Conservation (phyloP, 2,888 invertebrate genomes). For the Orchesellides sinensis region DNA sequence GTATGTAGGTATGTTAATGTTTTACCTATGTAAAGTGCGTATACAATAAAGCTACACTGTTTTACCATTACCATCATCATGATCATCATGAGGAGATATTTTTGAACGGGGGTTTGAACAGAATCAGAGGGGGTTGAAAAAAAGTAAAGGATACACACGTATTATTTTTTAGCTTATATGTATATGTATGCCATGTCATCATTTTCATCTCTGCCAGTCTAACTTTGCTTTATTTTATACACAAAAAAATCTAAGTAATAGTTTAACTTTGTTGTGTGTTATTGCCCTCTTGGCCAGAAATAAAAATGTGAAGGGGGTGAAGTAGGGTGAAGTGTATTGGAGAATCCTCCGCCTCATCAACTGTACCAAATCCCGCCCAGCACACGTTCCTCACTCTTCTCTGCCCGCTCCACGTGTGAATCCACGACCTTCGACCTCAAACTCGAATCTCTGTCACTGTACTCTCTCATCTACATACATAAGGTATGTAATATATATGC, state of each 20-base stretch:
- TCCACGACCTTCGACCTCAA: conserved; percentile 74
- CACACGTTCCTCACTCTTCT: conserved; percentile 67
- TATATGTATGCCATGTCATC: not conserved
- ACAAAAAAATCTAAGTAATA: not conserved
- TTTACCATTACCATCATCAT: not conserved
- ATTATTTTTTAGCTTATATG: not conserved
- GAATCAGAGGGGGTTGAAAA: conserved; percentile 31
- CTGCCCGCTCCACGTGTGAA: conserved; percentile 73
- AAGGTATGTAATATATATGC: not conserved
- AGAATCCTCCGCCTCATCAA: conserved; percentile 62
- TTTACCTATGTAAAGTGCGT: not conserved
- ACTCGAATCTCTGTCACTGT: conserved; percentile 68
- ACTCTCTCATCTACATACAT: conserved; percentile 64
- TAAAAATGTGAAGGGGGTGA: conserved; percentile 55
- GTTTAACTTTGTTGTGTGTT: conserved; percentile 29
- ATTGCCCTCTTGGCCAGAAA: conserved; percentile 39
- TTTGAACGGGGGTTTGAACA: conserved; percentile 38
- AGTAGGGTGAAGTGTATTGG: conserved; percentile 33
- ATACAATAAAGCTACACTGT: not conserved
- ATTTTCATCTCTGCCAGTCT: not conserved
- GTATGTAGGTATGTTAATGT: not conserved
- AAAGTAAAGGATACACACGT: conserved; percentile 1
- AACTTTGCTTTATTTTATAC: conserved; percentile 2
- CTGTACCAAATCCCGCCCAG: conserved; percentile 67
- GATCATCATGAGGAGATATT: conserved; percentile 34